Base-by-base conservation (phyloP, 2,888 invertebrate genomes). In the Sialis lutaria region DNA sequence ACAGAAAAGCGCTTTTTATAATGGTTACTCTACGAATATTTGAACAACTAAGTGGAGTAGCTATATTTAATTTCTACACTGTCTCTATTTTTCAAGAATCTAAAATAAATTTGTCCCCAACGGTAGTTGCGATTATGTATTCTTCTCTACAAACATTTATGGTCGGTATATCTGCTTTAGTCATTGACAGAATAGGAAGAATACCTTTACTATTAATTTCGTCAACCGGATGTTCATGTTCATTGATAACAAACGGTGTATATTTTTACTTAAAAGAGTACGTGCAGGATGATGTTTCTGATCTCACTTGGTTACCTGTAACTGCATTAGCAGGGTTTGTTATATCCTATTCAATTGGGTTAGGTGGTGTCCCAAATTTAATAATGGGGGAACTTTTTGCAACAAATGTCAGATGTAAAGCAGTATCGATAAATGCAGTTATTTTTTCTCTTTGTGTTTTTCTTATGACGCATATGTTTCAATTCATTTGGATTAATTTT, bases 101-200 rank as follows among this genome's bases (percentile, higher is more conserved):
- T 39, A 63, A 62, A 5, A 67, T 64, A 41, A 61, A 63, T 33
- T 64, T 77, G 31, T 59, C 65, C 49, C 64, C 74, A 2, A 69
- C 72, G 51, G 60, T 73, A 49, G 73, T 74, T 33, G 73, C 75
- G 1, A 73, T 77, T 9, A 68, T 76, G 51, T 64, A 74, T 44
- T 74, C 74, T 47, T 67, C 69, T 47, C 70, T 74, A 31, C 75
- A 75, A 61, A 65, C 75, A 2, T 60, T 74, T 2, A 73, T 75
- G 4, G 72, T 74, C 50, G 62, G 68, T 37, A 63, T 74, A 4
- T 72, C 74, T 1, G 69, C 74, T 6, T 60, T 73, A 41, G 64
- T 77, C 2, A 72, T 77, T 9, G 82, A 82, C 58, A 68, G 71
- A 41, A 71, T 74, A 30, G 82, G 82, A 31, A 69, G 82, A 50